Percentiles rank a stretch among this genome's conserved stretches.
These are phyloP conservation scores for Drosophila sechellia DNA, from an alignment of 1,140 invertebrate species.

Conservation along the genomic window DNA sequence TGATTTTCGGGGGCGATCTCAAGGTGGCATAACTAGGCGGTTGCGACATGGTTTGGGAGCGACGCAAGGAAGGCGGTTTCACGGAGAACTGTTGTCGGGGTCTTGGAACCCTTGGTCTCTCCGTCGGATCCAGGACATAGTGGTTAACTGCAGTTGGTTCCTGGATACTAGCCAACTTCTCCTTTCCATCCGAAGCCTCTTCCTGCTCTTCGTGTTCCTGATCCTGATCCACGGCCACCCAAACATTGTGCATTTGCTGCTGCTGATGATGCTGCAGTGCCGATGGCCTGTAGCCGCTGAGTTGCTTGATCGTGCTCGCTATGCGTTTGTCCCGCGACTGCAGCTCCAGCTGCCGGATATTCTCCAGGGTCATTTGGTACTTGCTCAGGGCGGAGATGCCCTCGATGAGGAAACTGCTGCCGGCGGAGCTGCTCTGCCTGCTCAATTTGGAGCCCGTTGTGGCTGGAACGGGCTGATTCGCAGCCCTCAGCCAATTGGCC, in stretches of 20 bases:
- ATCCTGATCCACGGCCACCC: constrained; percentile 82
- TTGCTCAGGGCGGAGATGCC: constrained; percentile 87
- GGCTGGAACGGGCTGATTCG: constrained; percentile 14
- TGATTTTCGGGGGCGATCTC: constrained; percentile 24
- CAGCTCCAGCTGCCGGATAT: constrained; percentile 78
- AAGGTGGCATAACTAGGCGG: constrained; percentile 55
- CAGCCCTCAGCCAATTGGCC: constrained; percentile 91
- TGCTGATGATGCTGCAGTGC: constrained; percentile 85
- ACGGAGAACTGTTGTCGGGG: constrained; percentile 75
- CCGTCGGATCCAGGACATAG: constrained; percentile 75
- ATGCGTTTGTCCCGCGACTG: constrained; percentile 57
- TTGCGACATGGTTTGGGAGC: constrained; percentile 76
- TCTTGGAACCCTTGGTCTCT: constrained; percentile 56
- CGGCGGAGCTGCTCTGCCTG: constrained; percentile 65
- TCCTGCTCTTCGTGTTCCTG: background rate
- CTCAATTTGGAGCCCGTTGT: constrained; percentile 24
- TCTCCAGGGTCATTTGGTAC: constrained; percentile 87
- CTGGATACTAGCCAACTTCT: background rate
- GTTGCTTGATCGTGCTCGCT: constrained; percentile 85
- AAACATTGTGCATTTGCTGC: constrained; percentile 85
- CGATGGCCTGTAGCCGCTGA: constrained; percentile 87
- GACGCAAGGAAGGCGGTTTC: constrained; percentile 69
- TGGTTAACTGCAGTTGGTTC: constrained; percentile 57
- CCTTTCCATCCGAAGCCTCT: background rate
- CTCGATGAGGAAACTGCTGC: constrained; percentile 78